phyloP scores from a whole-genome alignment of 2,888 invertebrate genomes.

The Acronicta psi region DNA sequence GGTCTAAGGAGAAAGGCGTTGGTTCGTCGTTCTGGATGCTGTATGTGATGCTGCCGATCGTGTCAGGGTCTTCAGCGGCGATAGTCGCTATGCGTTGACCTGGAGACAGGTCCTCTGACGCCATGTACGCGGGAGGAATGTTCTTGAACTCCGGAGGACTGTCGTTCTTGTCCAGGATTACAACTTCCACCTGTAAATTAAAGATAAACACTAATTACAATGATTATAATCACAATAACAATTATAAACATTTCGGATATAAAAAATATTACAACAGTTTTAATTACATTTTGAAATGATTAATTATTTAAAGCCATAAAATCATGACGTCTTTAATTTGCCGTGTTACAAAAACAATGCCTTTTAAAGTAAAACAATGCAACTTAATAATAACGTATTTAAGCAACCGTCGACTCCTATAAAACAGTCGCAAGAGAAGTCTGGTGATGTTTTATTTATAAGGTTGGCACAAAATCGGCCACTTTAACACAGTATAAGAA shows the following conservation, averaged over 20 bases:
- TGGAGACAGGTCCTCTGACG: slow-evolving; percentile 95
- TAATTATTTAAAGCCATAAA: slow-evolving; percentile 21
- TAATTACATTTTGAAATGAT: slow-evolving; percentile 5
- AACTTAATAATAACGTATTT: slow-evolving; percentile 75
- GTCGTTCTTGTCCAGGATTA: slow-evolving; percentile 97
- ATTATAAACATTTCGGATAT: no score
- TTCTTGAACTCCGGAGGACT: slow-evolving; percentile 96
- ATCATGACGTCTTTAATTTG: slow-evolving; percentile 35
- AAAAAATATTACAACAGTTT: background rate
- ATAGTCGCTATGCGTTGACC: slow-evolving; percentile 94
- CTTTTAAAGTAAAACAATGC: slow-evolving; percentile 66
- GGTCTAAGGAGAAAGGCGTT: slow-evolving; percentile 92
- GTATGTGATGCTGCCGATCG: slow-evolving; percentile 93
- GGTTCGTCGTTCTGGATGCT: slow-evolving; percentile 91
- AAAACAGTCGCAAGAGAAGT: slow-evolving; percentile 72
- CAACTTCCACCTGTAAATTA: slow-evolving; percentile 93
- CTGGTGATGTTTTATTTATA: slow-evolving; percentile 84
- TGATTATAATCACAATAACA: background rate
- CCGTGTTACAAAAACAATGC: slow-evolving; percentile 41
- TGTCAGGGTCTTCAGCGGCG: slow-evolving; percentile 95
- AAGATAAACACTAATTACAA: slow-evolving; percentile 16
- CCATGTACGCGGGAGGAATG: slow-evolving; percentile 92
- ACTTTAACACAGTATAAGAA: slow-evolving; percentile 84
- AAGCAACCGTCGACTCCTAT: slow-evolving; percentile 68
- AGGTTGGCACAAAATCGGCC: slow-evolving; percentile 80